phyloP scores from a whole-genome alignment of 2,888 invertebrate species.

The Galerucella pusilla region DNA sequence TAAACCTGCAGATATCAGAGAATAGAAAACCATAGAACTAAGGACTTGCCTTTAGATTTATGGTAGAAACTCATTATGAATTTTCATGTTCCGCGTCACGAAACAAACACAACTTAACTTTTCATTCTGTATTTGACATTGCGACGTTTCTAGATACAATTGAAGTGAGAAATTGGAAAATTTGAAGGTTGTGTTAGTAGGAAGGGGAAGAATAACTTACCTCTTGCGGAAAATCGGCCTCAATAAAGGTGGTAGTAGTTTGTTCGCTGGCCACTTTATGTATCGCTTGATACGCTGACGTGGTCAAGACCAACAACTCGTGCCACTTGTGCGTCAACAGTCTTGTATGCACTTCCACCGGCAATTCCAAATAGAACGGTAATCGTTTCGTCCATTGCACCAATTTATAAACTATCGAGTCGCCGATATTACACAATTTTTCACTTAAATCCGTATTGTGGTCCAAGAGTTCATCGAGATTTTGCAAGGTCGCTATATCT shows the following conservation, averaged over 20 bases:
- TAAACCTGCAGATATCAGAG: no score
- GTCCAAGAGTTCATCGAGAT: conserved; percentile 89
- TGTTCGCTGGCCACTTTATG: conserved; percentile 66
- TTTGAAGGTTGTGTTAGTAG: no score
- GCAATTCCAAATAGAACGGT: conserved; percentile 96
- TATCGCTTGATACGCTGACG: conserved; percentile 93
- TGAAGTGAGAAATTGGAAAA: no score
- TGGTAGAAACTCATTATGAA: no score
- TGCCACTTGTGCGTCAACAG: conserved; percentile 98
- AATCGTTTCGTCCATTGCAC: conserved; percentile 99
- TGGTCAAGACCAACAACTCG: conserved; percentile 92
- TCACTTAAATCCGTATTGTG: conserved; percentile 92
- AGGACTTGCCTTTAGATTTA: no score
- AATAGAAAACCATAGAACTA: no score
- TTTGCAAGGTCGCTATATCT: conserved; percentile 87
- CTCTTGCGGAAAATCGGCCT: conserved; percentile 88
- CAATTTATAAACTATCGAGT: conserved; percentile 97
- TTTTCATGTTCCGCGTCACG: no score
- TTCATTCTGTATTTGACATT: no score
- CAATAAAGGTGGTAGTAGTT: conserved; percentile 67
- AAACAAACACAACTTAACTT: no score
- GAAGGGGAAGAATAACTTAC: conserved; percentile 65
- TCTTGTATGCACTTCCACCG: conserved; percentile 95
- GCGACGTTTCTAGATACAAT: no score
- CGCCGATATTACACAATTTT: conserved; percentile 94